phyloP scores from a whole-genome alignment of 2,888 invertebrate genomes.

The Lasioglossum calceatum region DNA sequence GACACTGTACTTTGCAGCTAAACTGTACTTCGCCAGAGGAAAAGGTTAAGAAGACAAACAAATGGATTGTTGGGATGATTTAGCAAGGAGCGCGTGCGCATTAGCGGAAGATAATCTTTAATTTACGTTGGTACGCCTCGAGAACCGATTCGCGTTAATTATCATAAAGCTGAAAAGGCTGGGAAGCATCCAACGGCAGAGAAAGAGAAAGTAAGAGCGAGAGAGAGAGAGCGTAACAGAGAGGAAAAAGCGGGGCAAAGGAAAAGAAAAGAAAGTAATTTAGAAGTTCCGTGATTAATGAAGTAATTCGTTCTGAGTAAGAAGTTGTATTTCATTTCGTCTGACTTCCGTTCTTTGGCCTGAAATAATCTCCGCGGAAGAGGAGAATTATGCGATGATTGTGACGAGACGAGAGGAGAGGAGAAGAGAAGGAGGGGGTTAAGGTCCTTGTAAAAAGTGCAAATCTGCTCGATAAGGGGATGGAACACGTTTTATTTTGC shows the following conservation, averaged over 20 bases:
- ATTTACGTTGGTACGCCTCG: not conserved
- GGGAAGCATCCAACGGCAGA: not conserved
- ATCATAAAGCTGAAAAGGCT: conserved; percentile 35
- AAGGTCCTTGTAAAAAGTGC: not conserved
- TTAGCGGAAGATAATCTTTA: conserved; percentile 14
- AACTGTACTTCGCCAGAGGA: not conserved
- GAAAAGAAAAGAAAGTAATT: conserved; percentile 17
- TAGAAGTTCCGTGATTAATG: conserved; percentile 51
- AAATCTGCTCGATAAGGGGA: conserved; percentile 8
- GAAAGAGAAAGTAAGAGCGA: not conserved
- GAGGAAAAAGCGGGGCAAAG: not conserved
- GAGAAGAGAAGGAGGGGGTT: not conserved
- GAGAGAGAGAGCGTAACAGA: not conserved
- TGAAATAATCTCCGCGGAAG: conserved; percentile 37
- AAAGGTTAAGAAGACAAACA: not conserved
- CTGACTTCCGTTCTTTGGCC: conserved; percentile 23
- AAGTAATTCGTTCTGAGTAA: conserved; percentile 48
- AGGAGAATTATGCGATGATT: conserved; percentile 13
- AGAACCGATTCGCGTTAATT: conserved; percentile 43
- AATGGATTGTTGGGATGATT: not conserved
- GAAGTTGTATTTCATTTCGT: conserved; percentile 52
- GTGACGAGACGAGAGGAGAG: not conserved
- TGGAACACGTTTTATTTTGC: not conserved
- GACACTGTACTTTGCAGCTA: not conserved
- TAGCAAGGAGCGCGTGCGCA: not conserved